phyloP scores from a whole-genome alignment of 2,888 invertebrate species.

The Lissocephala sabroskyi region DNA sequence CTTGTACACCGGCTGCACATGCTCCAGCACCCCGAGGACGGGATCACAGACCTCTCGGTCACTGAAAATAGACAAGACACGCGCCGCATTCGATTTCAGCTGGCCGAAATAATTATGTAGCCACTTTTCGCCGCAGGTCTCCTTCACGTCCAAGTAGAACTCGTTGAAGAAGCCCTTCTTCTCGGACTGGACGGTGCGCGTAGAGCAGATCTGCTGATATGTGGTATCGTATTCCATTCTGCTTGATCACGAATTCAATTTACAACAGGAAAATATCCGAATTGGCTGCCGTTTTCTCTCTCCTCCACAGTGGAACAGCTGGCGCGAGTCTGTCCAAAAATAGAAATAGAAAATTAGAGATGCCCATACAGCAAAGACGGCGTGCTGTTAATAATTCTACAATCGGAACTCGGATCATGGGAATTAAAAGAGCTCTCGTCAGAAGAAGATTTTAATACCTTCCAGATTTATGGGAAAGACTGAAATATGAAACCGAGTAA shows the following conservation, averaged over 20 bases:
- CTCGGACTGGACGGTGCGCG: conserved; percentile 82
- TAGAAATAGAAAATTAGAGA: no score
- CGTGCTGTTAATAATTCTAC: no score
- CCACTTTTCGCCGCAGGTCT: conserved; percentile 75
- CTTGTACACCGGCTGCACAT: conserved; percentile 80
- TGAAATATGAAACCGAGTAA: no score
- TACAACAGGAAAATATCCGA: no score
- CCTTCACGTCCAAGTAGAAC: conserved; percentile 76
- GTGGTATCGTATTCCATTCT: conserved; percentile 65
- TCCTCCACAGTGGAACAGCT: conserved; percentile 41
- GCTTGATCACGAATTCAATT: no score
- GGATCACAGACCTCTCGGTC: conserved; percentile 74
- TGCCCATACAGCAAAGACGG: no score
- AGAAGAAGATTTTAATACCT: no score
- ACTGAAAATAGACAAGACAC: conserved; percentile 73
- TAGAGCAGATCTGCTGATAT: conserved; percentile 81
- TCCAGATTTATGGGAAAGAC: no score
- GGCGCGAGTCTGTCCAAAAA: conserved; percentile 47
- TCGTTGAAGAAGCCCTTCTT: conserved; percentile 83
- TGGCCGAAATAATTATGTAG: conserved; percentile 76
- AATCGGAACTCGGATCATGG: no score
- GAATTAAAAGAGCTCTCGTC: no score
- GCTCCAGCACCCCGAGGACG: conserved; percentile 76
- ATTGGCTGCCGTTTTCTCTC: no score
- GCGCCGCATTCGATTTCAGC: conserved; percentile 75